These are phyloP conservation scores for Simalia tracyae DNA, from an alignment of 2,797 vertebrate genomes.

Conservation along the genomic window DNA sequence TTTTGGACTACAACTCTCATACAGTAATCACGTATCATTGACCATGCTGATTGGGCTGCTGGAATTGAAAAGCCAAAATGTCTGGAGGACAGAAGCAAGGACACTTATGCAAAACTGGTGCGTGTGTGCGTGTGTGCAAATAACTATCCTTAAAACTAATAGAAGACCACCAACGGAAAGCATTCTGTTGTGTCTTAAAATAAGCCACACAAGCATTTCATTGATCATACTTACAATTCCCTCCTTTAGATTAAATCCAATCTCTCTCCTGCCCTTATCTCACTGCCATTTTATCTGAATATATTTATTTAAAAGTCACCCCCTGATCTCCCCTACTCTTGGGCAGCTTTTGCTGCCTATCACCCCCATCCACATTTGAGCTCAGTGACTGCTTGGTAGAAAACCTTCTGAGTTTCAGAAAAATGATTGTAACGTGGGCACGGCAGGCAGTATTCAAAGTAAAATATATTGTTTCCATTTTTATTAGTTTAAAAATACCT, in stretches of 20 bases:
- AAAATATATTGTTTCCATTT: slow-evolving; percentile 67
- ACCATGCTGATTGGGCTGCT: not conserved
- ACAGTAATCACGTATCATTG: not conserved
- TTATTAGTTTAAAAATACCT: slow-evolving; percentile 72
- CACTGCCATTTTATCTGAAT: fast-evolving
- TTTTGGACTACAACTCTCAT: not conserved
- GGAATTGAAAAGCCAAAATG: not conserved
- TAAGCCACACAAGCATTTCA: not conserved
- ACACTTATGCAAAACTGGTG: not conserved
- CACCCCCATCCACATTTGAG: not conserved
- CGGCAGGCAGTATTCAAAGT: slow-evolving; percentile 74
- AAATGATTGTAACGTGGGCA: slow-evolving; percentile 63
- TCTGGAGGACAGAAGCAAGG: not conserved
- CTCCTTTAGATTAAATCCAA: slow-evolving; percentile 8
- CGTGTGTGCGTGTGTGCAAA: not conserved
- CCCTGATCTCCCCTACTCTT: not conserved
- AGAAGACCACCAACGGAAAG: not conserved
- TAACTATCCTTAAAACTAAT: not conserved
- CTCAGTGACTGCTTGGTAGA: not conserved
- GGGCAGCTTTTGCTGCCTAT: slow-evolving; percentile 25
- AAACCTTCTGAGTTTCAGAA: slow-evolving; percentile 60
- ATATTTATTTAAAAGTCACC: not conserved
- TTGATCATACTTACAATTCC: not conserved
- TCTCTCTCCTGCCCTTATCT: not conserved
- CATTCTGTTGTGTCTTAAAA: not conserved